phyloP scores from a whole-genome alignment of 1,140 invertebrate species.

The Pogonognathellus flavescens region DNA sequence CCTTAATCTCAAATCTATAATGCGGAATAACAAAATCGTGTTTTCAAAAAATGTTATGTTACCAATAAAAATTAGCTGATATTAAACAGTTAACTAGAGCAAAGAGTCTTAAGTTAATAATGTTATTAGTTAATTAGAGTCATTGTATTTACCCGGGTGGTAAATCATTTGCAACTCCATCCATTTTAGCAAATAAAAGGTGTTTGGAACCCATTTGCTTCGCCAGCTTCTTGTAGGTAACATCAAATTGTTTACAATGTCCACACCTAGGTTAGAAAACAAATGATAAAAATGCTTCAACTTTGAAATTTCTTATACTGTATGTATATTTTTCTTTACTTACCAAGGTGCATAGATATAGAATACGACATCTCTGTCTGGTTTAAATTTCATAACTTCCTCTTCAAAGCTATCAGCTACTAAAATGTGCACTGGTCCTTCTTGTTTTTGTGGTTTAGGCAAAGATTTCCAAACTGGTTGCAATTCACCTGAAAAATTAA shows the following conservation, averaged over 20 bases:
- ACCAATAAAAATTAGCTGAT: too few relatives aligned
- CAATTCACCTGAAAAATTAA: conserved; percentile 68
- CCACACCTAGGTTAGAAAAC: conserved; percentile 69
- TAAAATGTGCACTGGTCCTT: conserved; percentile 71
- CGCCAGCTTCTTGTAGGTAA: conserved; percentile 70
- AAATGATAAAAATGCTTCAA: background rate
- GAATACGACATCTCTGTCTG: conserved; percentile 71
- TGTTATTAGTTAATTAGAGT: too few relatives aligned
- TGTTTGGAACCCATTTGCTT: conserved; percentile 69
- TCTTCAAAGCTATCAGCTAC: conserved; percentile 73
- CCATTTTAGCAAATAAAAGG: conserved; percentile 73
- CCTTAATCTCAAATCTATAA: conserved; percentile 69
- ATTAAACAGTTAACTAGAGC: too few relatives aligned
- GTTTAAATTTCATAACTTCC: conserved; percentile 70
- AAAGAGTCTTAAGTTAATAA: too few relatives aligned
- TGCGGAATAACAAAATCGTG: too few relatives aligned
- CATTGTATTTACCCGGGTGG: conserved; percentile 70
- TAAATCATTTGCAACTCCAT: conserved; percentile 73
- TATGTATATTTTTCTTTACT: background rate
- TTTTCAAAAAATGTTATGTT: too few relatives aligned
- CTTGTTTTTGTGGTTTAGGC: conserved; percentile 71
- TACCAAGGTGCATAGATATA: conserved; percentile 74
- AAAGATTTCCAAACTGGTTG: conserved; percentile 72
- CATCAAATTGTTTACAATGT: conserved; percentile 72
- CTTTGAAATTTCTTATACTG: background rate